Conservation (phyloP, 2,113 vertebrate species). For the Tiliqua scincoides region DNA sequence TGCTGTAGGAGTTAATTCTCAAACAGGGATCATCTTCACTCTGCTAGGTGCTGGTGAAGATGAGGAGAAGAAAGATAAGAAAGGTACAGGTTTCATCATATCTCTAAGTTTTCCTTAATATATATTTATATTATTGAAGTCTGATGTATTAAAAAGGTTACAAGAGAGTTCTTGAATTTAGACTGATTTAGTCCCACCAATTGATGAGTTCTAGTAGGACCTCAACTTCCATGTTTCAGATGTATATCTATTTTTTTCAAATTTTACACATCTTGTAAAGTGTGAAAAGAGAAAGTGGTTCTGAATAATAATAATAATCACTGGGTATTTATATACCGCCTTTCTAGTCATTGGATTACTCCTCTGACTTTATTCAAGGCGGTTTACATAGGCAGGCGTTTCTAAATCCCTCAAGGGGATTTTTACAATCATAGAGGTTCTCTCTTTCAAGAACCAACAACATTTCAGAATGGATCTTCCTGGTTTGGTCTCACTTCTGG, state of each 20-base stretch:
- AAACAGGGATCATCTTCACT: conserved; percentile 98
- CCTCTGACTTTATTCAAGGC: too few species aligned
- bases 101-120: neutral
- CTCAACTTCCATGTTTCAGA: neutral
- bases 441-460: too few species aligned
- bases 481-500: too few species aligned
- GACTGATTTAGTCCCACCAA: neutral
- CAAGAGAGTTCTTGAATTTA: neutral
- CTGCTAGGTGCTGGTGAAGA: conserved; percentile 91
- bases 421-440: too few species aligned
- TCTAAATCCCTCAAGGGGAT: too few species aligned
- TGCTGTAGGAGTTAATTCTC: conserved; percentile 96
- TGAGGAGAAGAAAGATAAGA: conserved; percentile 98
- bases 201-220: neutral
- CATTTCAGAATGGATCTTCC: too few species aligned
- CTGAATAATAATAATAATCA: too few species aligned
- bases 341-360: too few species aligned
- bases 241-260: neutral
- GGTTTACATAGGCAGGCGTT: too few species aligned
- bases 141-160: neutral
- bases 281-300: neutral
- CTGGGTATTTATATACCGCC: too few species aligned
- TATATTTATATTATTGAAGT: neutral
- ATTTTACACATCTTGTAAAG: neutral
- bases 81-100: conserved; percentile 80